Evolutionary conservation across 2,113 vertebrate species (phyloP).

Genomic region (Protomyctophum bolini): DNA sequence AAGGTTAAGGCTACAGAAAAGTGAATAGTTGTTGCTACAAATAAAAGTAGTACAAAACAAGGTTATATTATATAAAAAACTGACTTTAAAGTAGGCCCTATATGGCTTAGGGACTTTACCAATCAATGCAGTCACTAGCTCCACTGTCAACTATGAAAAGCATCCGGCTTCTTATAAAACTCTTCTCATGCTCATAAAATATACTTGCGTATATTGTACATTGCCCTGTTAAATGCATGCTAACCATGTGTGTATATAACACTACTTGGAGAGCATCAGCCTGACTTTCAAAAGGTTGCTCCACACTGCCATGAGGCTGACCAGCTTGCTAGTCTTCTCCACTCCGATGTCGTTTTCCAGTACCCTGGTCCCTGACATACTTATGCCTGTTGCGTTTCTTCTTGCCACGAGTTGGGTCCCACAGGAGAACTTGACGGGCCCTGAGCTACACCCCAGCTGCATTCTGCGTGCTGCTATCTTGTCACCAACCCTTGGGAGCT

Average conservation of each 20-base stretch:
- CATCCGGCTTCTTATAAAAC: neutral
- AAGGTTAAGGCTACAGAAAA: constrained; percentile 58
- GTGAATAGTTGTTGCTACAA: constrained; percentile 50
- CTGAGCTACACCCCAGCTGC: too few species aligned
- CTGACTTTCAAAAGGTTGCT: too few species aligned
- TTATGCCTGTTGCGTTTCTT: too few species aligned
- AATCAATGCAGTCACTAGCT: constrained; percentile 21
- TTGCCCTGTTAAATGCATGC: constrained; percentile 14
- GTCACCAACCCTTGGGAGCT: too few species aligned
- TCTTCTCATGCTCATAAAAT: constrained; percentile 2
- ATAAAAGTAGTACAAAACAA: constrained; percentile 38
- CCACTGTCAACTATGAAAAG: neutral
- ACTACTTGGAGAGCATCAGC: too few species aligned
- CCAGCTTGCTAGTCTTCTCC: too few species aligned
- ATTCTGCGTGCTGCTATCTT: too few species aligned
- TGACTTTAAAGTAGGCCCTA: neutral
- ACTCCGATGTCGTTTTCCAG: too few species aligned
- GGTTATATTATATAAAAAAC: constrained; percentile 21
- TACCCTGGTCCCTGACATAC: too few species aligned
- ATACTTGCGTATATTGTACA: constrained; percentile 2
- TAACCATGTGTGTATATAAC: constrained; percentile 6
- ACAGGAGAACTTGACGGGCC: too few species aligned
- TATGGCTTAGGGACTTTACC: neutral
- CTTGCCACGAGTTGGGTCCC: too few species aligned
- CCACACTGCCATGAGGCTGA: too few species aligned